Base-by-base conservation (phyloP, 2,113 vertebrate species). In the Alligator sinensis region DNA sequence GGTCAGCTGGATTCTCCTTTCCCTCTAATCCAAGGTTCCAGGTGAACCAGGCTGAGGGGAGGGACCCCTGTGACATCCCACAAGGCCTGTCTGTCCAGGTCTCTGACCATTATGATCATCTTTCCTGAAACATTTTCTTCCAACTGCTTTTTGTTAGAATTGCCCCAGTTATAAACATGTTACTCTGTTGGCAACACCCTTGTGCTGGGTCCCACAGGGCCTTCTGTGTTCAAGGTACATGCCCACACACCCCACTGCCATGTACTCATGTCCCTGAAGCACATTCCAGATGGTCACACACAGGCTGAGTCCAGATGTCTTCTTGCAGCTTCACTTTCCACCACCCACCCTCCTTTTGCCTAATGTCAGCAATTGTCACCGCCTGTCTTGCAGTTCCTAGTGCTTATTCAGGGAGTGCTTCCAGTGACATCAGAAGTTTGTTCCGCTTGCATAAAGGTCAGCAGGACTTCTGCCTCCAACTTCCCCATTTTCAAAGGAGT, bases 301-400 rank as follows among this genome's bases (percentile, higher is more conserved):
- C 66, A 34, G 30, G 22, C 14, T 27, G 81, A 57, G 64, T 38
- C 0, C 3, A 82, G 38, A 38, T 1, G 10, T 28, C 77, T 76
- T 57, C 87, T 82, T 84, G 47, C 84, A 84, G 76, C 38, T 96
- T 87, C 74, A 34, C 57, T 38, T 87, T 57, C 88, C 47, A 47
- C 47, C 47, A 47, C 47, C 47, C 47, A 47, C 47, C 85, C 78
- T 82, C 21, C 63, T 76, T 8, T 18, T 82, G 60, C 94, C 74
- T 82, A 91, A 27, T 60, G 19, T 72, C 30, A 76, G 81, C 21
- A n/a, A 70, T 38, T 90, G 76, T 70, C 88, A 55, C 25, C 86
- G 60, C 16, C 25, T 83, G 47, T 83, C 82, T 90, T 60, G 82
- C 57, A 74, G 68, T 85, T 60, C 38, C 68, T 68, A 1, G 38